Base-by-base conservation (phyloP, 2,888 invertebrate genomes). In the Dromius quadrimaculatus region DNA sequence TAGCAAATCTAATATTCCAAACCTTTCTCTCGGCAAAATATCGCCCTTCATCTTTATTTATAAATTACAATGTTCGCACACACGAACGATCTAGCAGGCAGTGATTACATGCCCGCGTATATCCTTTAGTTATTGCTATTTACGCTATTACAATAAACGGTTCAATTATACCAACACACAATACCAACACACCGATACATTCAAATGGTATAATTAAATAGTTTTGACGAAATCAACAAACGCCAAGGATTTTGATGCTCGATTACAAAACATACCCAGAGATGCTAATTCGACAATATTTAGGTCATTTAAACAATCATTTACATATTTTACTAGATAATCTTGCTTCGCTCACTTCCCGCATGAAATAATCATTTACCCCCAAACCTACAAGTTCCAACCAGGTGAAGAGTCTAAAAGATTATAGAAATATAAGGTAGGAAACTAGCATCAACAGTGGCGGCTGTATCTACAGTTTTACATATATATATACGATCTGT, bases 121-220 rank as follows among this genome's bases (percentile, higher is more conserved):
- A 64, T 64, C 64, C 50, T 64, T 47, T 64, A 64, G 34, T 64
- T 64, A 64, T 64, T 64, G 50, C 64, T 47, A 64, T 64, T 64
- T 64, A 34, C 50, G 64, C 36, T 64, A 64, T 64, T 64, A 64
- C 64, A 34, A 64, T 64, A 64, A 64, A 64, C 64, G 64, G 32
- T 64, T 64, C 47, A 64, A 64, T 64, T 64, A 50, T 13, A 64
- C 47, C 13, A 43, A 43, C 43, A 63, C 23, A 47, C 50, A 54
- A 28, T n/a, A n/a, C 50, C 50, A 23, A 54, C n/a, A 28, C 47
- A 22, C n/a, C 23, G 23, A n/a, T 22, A 11, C 36, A 8, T 20
- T 11, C 11, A 54, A 54, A 28, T 28, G 50, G 50, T 54, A 28
- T 54, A 54, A 54, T 54, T 54, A 47, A 47, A 47, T 47, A 54